These are phyloP conservation scores for Trachelipus rathkii DNA, from an alignment of 1,140 invertebrate genomes.

Conservation along the genomic window DNA sequence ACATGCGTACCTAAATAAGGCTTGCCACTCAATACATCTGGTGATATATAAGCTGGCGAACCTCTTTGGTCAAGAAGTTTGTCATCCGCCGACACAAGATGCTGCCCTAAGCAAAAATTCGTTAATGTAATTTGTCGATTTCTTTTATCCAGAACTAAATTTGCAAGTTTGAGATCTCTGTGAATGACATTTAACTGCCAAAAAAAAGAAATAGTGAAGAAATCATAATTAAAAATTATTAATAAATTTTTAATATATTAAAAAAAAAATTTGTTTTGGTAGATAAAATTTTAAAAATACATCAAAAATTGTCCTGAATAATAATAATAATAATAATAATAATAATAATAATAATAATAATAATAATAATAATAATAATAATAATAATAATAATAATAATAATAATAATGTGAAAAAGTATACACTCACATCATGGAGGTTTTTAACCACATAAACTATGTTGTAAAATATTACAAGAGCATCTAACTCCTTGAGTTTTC, in stretches of 20 bases:
- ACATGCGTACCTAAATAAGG: conserved; percentile 58
- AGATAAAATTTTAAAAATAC: no score
- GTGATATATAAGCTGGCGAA: conserved; percentile 78
- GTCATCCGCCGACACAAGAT: conserved; percentile 69
- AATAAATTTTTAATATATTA: no score
- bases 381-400: no score
- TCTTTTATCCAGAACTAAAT: conserved; percentile 69
- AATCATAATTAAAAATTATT: no score
- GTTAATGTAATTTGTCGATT: conserved; percentile 67
- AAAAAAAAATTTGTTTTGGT: no score
- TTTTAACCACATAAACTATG: conserved; percentile 68
- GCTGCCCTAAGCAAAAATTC: conserved; percentile 78
- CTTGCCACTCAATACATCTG: conserved; percentile 73
- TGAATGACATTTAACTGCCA: conserved; percentile 73
- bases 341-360: no score
- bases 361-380: no score
- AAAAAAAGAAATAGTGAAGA: neutral
- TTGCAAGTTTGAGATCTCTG: conserved; percentile 74
- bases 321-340: no score
- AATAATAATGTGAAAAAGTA: conserved; percentile 29
- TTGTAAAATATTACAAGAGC: conserved; percentile 72
- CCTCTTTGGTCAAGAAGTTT: conserved; percentile 73
- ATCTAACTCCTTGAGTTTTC: conserved; percentile 71
- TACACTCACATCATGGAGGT: conserved; percentile 62
- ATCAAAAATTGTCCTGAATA: no score